Evolutionary conservation across 1,140 invertebrate species (phyloP).

Genomic region (Drosophila parabipectinata): DNA sequence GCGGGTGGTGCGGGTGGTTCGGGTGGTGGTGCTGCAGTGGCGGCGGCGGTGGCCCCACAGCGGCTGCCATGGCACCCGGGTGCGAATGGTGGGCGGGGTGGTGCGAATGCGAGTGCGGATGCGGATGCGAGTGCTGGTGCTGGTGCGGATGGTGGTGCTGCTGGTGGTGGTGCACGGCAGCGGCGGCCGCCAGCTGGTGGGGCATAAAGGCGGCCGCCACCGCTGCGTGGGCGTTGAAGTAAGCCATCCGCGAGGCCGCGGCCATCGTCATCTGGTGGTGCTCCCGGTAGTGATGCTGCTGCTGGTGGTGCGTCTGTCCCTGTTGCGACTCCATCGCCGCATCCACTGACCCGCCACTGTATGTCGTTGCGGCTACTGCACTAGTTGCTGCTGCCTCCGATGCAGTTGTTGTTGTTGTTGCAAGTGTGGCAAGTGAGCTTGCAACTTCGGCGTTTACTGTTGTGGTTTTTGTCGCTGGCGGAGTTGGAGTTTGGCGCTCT

Average conservation of each 20-base stretch:
- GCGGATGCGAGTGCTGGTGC: slow-evolving; percentile 36
- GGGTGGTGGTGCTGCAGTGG: slow-evolving; percentile 21
- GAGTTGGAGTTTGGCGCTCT: slow-evolving; percentile 45
- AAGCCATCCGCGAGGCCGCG: slow-evolving; percentile 91
- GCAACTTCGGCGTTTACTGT: slow-evolving; percentile 7
- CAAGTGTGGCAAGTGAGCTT: not conserved
- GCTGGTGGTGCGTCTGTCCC: slow-evolving; percentile 30
- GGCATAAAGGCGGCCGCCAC: slow-evolving; percentile 94
- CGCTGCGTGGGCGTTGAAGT: slow-evolving; percentile 93
- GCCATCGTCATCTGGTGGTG: slow-evolving; percentile 87
- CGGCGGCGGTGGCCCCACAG: slow-evolving; percentile 34
- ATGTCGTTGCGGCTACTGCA: slow-evolving; percentile 7
- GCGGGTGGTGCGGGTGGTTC: slow-evolving; percentile 56
- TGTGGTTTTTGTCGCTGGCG: slow-evolving; percentile 32
- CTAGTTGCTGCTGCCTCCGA: slow-evolving; percentile 17
- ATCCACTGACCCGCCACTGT: slow-evolving; percentile 8
- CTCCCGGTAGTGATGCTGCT: slow-evolving; percentile 63
- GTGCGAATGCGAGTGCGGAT: slow-evolving; percentile 43
- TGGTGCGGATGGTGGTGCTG: slow-evolving; percentile 51
- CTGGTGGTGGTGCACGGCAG: slow-evolving; percentile 66
- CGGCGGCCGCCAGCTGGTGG: slow-evolving; percentile 68
- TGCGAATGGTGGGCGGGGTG: slow-evolving; percentile 18
- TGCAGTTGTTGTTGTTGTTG: slow-evolving; percentile 13
- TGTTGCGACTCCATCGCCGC: slow-evolving; percentile 27
- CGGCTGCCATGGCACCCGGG: slow-evolving; percentile 17